Base-by-base conservation (phyloP, 2,888 invertebrate species). In the Caenorhabditis sp. region DNA sequence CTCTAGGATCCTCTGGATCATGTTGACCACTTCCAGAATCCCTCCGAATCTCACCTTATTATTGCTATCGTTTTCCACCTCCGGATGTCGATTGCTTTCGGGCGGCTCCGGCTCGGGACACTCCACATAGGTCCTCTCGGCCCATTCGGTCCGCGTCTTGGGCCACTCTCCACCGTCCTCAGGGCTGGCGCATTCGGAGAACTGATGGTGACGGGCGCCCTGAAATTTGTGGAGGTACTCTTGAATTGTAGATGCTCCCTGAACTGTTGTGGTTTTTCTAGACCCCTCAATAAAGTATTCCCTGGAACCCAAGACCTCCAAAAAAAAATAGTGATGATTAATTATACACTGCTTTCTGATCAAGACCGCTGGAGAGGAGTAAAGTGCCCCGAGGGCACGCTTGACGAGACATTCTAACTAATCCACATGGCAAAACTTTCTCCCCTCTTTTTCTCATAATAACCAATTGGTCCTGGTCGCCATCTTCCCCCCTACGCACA, bases 101-200 rank as follows among this genome's bases (percentile, higher is more conserved):
- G 88, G 86, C 14, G 89, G 89, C 47, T 87, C 82, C 8, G 89
- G 88, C 49, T 88, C 87, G 2, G 88, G 89, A 66, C 89, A 88
- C 72, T 89, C 90, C 22, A 89, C 88, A 74, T 89, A 90, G 10
- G 89, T 90, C 54, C 88, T 73, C 54, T 87, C 87, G 3, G 88
- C 85, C 84, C 86, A 86, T 38, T 77, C 76, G 0, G 82, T 69
- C 26, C 80, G 28, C 1, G 74, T 64, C 31, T 76, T 80, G 14
- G 83, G 82, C 86, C 84, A 86, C 35, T 84, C 84, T 10, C 76
- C 86, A 2, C 84, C 85, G 19, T 87, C 87, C 38, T 86, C 87
- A 0, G 87, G 87, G 14, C 86, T 86, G 14, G 85, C 85, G 49
- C 87, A 87, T 26, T 83, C 86, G 22, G 86, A 85, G 68, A 84